Base-by-base conservation (phyloP, 2,797 vertebrate genomes). In the Lophius americanus region DNA sequence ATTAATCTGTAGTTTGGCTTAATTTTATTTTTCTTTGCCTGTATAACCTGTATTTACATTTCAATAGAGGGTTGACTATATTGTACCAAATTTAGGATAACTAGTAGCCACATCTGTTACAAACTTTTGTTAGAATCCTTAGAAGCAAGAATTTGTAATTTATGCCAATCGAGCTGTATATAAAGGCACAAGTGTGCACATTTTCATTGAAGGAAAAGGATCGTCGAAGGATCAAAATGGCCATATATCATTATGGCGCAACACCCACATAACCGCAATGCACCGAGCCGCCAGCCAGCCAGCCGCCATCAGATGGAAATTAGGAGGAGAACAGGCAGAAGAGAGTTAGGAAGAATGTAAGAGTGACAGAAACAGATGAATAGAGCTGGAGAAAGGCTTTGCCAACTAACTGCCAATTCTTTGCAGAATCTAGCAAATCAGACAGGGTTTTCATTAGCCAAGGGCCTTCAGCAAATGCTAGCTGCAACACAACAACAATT, bases 261-360 rank as follows among this genome's bases (percentile, higher is more conserved):
- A 76, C 62, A 60, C 77, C 79, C 65, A 68, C 54, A 54, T 23
- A 55, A 87, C 86, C 67, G 10, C 84, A 79, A 55, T 51, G 68
- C 50, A 79, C 74, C 60, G 11, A 83, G 53, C 64, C 50, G 50
- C 46, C 63, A 69, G 54, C 54, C 63, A 69, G 54, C 54, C 55
- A 68, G 70, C 61, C 51, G 12, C 61, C 54, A 68, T 78, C 55
- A 71, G 60, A 55, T 73, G 42, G 49, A 68, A 77, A 69, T 55
- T 51, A 52, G 64, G 68, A 39, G 73, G 74, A 79, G 46, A 10
- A 64, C 61, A 57, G 75, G 64, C 74, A 83, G 63, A 62, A 32
- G n/a, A 46, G 55, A 66, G 47, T 35, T 47, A 60, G 63, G 7
- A 42, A 49, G 53, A 47, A 14, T 39, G 8, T 51, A 32, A 61